These are phyloP conservation scores for Gortyna flavago DNA, from an alignment of 2,888 invertebrate genomes.

Conservation along the genomic window DNA sequence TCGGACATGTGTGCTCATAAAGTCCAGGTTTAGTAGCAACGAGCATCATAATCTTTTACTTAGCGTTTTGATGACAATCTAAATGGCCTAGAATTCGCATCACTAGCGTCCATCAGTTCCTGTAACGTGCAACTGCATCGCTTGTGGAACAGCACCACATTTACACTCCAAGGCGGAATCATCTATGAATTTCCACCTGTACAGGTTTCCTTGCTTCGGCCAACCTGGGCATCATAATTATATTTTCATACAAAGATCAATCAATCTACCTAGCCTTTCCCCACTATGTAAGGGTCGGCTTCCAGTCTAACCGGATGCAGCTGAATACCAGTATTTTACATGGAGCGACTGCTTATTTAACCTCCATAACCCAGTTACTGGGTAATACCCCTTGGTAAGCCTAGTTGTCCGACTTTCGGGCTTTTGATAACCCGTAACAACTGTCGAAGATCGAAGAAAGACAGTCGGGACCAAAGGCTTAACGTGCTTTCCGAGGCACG, in stretches of 20 bases:
- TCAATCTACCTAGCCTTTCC: neutral
- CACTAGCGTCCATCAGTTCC: neutral
- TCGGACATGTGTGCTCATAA: too few relatives aligned
- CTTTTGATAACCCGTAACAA: neutral
- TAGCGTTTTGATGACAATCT: too few relatives aligned
- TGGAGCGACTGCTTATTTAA: too few relatives aligned
- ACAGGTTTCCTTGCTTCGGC: neutral
- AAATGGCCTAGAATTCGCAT: too few relatives aligned
- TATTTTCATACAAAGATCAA: neutral
- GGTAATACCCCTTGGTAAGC: neutral
- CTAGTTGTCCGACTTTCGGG: neutral
- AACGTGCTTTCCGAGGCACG: neutral
- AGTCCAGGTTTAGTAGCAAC: neutral
- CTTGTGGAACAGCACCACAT: neutral
- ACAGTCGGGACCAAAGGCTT: neutral
- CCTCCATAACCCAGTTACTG: too few relatives aligned
- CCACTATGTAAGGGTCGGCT: too few relatives aligned
- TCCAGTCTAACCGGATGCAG: too few relatives aligned
- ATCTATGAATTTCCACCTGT: neutral
- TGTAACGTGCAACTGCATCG: neutral
- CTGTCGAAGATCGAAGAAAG: neutral
- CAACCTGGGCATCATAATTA: neutral
- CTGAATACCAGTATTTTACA: too few relatives aligned
- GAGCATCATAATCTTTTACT: too few relatives aligned
- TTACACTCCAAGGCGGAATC: neutral